A percentile compares a stretch with the other conserved stretches of the same genome.
Conservation (phyloP, 1,140 invertebrate species). For the Drosophila bocki region DNA sequence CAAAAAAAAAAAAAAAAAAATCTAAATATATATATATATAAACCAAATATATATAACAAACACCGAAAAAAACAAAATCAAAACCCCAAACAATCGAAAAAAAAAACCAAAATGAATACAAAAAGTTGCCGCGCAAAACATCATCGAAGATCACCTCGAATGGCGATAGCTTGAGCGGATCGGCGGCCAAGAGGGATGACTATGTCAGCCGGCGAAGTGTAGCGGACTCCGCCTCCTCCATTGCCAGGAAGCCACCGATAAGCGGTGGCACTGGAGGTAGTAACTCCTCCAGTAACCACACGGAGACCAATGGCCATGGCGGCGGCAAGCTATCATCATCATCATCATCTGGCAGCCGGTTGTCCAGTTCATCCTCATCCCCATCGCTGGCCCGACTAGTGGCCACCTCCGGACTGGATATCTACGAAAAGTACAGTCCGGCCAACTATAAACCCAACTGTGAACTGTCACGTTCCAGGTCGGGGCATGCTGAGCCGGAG, state of each 20-base stretch:
- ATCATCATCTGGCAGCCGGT: constrained; percentile 56
- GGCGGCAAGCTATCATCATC: constrained; percentile 42
- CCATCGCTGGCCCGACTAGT: constrained; percentile 83
- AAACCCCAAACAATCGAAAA: constrained; percentile 25
- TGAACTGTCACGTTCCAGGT: constrained; percentile 85
- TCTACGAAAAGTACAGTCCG: constrained; percentile 85
- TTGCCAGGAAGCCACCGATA: constrained; percentile 52
- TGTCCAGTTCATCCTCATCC: constrained; percentile 80
- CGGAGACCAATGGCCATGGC: constrained; percentile 29
- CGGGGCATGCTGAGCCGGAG: constrained; percentile 65
- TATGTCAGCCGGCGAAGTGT: constrained; percentile 48
- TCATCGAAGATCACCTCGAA: constrained; percentile 34
- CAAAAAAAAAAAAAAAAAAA: constrained; percentile 31
- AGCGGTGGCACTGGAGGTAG: constrained; percentile 17
- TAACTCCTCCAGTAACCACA: constrained; percentile 1
- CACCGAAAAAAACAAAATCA: constrained; percentile 25
- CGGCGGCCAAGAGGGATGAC: constrained; percentile 45
- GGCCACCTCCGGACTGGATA: constrained; percentile 83
- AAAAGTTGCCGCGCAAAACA: constrained; percentile 62
- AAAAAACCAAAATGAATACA: constrained; percentile 13
- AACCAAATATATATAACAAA: constrained; percentile 15
- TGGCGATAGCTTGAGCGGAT: constrained; percentile 33
- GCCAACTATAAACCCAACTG: constrained; percentile 85
- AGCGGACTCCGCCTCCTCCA: constrained; percentile 1
- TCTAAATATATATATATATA: not conserved